A percentile compares a stretch with the other conserved stretches of the same genome.
Conservation (phyloP, 2,113 vertebrate species). For the Hippolais icterina region DNA sequence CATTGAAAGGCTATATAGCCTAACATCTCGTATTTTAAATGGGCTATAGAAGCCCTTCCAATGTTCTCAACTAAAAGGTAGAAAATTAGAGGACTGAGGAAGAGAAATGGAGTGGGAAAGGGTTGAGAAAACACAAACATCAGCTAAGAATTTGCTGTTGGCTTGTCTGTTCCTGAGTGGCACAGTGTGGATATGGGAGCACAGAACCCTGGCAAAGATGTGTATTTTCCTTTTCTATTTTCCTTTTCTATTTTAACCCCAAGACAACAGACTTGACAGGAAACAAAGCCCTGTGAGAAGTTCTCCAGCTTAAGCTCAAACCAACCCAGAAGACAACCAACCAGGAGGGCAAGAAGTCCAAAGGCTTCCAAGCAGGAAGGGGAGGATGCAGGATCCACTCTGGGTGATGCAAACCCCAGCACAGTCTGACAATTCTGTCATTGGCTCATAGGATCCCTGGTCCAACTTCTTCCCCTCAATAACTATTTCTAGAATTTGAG, state of each 20-base stretch:
- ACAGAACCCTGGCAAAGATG: background rate
- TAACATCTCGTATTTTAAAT: background rate
- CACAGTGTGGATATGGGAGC: background rate
- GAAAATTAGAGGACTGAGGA: background rate
- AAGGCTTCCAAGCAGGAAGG: background rate
- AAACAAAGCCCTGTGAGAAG: background rate
- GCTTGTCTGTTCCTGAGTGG: background rate
- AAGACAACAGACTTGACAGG: background rate
- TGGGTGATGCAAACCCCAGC: background rate
- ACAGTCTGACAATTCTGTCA: accelerated
- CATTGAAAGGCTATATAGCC: background rate
- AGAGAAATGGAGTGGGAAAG: background rate
- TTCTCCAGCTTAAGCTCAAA: background rate
- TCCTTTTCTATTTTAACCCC: background rate
- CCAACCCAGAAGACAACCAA: background rate
- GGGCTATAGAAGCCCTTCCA: background rate
- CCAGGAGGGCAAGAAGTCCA: background rate
- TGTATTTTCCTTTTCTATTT: background rate
- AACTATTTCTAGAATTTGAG: background rate
- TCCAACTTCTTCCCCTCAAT: background rate
- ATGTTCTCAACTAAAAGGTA: background rate
- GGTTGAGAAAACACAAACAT: background rate
- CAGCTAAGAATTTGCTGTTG: background rate
- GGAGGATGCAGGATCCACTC: background rate
- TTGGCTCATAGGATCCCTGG: background rate